These are phyloP conservation scores for Clarias fuscus DNA, from an alignment of 2,797 vertebrate species.

Conservation along the genomic window DNA sequence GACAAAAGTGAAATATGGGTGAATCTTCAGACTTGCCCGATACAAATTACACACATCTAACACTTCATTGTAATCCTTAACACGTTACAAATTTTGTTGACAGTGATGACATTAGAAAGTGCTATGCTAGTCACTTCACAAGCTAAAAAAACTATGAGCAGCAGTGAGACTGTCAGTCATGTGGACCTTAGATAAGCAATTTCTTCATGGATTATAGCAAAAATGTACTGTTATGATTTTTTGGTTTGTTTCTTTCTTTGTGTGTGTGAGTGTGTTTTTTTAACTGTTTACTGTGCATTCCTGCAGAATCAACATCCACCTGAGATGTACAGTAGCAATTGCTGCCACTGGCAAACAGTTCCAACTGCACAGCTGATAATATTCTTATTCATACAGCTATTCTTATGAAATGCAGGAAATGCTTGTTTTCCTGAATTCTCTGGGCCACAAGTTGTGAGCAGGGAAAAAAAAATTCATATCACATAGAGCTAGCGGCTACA, in stretches of 20 bases:
- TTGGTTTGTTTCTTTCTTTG: not conserved
- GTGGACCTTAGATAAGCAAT: not conserved
- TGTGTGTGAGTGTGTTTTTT: not conserved
- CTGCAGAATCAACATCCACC: not conserved
- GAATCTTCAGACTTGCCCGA: too few relatives aligned
- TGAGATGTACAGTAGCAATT: not conserved
- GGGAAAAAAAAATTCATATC: not conserved
- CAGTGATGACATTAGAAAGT: not conserved
- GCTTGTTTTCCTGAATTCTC: not conserved
- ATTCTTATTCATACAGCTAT: not conserved
- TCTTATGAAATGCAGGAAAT: not conserved
- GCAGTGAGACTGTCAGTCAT: not conserved
- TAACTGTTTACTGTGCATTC: not conserved
- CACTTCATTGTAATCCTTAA: not conserved
- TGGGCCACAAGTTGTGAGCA: not conserved
- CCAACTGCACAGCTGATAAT: not conserved
- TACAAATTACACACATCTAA: too few relatives aligned
- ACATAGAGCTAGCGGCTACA: not conserved
- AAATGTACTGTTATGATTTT: not conserved
- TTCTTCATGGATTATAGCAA: not conserved
- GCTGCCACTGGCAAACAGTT: not conserved
- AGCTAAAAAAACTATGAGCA: not conserved
- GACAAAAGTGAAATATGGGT: not conserved
- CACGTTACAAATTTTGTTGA: not conserved
- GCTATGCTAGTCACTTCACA: not conserved